Percentiles rank a stretch among this genome's conserved stretches.
phyloP scores from a whole-genome alignment of 2,888 invertebrate genomes.

The Resseliella maxima region DNA sequence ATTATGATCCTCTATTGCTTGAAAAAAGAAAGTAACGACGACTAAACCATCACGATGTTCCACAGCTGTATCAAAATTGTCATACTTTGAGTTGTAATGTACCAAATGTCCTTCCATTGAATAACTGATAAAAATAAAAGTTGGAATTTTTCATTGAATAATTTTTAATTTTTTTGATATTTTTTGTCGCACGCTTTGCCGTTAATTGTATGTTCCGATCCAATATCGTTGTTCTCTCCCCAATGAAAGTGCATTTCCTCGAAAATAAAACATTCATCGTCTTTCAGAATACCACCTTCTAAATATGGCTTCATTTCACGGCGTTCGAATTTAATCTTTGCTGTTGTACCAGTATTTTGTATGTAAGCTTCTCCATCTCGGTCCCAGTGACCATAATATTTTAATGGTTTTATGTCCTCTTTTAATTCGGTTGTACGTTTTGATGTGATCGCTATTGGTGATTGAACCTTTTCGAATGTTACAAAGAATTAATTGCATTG shows the following conservation, averaged over 20 bases:
- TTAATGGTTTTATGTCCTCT: slow-evolving; percentile 67
- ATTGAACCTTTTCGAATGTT: slow-evolving; percentile 63
- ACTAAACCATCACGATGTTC: no score
- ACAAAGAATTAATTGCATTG: no score
- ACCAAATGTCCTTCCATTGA: no score
- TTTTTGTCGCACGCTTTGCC: no score
- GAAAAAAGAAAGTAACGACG: no score
- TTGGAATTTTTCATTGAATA: no score
- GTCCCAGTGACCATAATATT: slow-evolving; percentile 68
- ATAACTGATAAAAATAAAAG: no score
- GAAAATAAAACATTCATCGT: slow-evolving; percentile 73
- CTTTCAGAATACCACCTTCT: slow-evolving; percentile 73
- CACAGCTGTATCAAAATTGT: no score
- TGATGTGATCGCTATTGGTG: slow-evolving; percentile 67
- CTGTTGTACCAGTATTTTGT: slow-evolving; percentile 67
- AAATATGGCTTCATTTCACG: slow-evolving; percentile 71
- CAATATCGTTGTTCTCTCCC: slow-evolving; percentile 79
- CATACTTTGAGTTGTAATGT: no score
- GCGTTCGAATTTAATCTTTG: slow-evolving; percentile 74
- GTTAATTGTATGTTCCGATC: slow-evolving; percentile 84
- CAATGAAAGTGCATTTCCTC: slow-evolving; percentile 87
- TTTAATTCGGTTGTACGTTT: slow-evolving; percentile 67
- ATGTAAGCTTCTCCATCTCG: slow-evolving; percentile 67
- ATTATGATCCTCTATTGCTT: no score
- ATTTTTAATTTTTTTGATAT: no score